Conservation (phyloP, 2,113 vertebrate species). For the Triplophysa rosa region DNA sequence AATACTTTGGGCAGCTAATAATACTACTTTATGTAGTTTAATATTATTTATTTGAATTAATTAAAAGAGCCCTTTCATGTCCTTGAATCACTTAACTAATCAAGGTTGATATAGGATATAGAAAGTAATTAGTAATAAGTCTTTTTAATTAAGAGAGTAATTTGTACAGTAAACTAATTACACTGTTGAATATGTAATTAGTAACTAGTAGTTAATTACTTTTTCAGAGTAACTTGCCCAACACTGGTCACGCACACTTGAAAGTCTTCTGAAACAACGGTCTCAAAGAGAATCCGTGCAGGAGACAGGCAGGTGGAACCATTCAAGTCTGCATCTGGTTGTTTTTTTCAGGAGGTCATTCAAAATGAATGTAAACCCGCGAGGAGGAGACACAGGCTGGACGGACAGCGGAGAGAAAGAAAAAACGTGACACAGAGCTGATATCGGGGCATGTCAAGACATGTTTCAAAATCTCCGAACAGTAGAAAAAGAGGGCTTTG, state of each 20-base stretch:
- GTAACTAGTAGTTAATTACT: too few species aligned
- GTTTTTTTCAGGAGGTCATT: conserved; percentile 26
- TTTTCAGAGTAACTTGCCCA: too few species aligned
- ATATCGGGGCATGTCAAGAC: conserved; percentile 47
- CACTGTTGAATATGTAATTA: too few species aligned
- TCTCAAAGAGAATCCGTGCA: not conserved
- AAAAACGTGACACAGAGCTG: conserved; percentile 8
- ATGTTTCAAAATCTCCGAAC: conserved; percentile 16
- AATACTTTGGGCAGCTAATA: too few species aligned
- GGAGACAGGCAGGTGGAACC: conserved; percentile 1
- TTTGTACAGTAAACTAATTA: too few species aligned
- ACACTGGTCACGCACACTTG: not conserved
- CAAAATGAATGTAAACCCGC: conserved; percentile 36
- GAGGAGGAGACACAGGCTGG: conserved; percentile 13
- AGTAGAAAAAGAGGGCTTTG: conserved; percentile 25
- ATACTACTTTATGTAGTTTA: too few species aligned
- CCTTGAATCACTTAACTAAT: too few species aligned
- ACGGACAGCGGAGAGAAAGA: conserved; percentile 22
- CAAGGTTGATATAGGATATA: too few species aligned
- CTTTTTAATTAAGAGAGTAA: too few species aligned
- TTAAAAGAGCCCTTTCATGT: too few species aligned
- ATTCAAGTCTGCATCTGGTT: conserved; percentile 38
- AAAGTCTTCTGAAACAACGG: conserved; percentile 16
- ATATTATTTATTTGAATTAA: too few species aligned
- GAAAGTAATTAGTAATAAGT: too few species aligned